A percentile compares a stretch with the other conserved stretches of the same genome.
These are phyloP conservation scores for Botrylloides violaceus DNA, from an alignment of 23 tunicate genomes.

Conservation along the genomic window DNA sequence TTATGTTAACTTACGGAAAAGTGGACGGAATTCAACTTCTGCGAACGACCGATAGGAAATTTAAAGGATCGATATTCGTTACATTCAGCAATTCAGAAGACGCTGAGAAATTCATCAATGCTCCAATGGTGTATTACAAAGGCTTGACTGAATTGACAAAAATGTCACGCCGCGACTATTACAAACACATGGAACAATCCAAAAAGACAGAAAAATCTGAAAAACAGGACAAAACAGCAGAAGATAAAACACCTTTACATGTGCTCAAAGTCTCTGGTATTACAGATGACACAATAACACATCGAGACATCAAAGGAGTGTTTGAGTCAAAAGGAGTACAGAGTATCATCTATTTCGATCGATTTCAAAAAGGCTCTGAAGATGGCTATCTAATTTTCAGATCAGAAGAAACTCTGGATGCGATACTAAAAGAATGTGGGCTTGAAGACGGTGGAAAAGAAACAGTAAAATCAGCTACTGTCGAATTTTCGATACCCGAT, in stretches of 20 bases:
- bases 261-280: slow-evolving; percentile 52
- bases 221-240: slow-evolving; percentile 22
- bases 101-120: slow-evolving; percentile 68
- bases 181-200: neutral
- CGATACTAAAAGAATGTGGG: slow-evolving; percentile 27
- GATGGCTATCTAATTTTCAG: slow-evolving; percentile 45
- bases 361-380: slow-evolving; percentile 51
- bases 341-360: slow-evolving; percentile 39
- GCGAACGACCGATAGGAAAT: slow-evolving; percentile 31
- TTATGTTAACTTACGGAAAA: slow-evolving; percentile 54
- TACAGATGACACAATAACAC: slow-evolving; percentile 53
- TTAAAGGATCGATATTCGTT: slow-evolving; percentile 61
- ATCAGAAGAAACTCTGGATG: slow-evolving; percentile 19
- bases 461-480: slow-evolving; percentile 24
- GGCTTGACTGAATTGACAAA: slow-evolving; percentile 57
- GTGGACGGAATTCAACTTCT: slow-evolving; percentile 72
- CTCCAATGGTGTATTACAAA: slow-evolving; percentile 84
- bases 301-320: slow-evolving; percentile 51
- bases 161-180: slow-evolving; percentile 34
- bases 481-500: slow-evolving; percentile 30
- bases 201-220: slow-evolving; percentile 32
- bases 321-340: slow-evolving; percentile 41
- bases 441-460: slow-evolving; percentile 6
- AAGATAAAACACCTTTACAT: neutral
- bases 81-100: slow-evolving; percentile 83